Evolutionary conservation across 2,888 invertebrate genomes (phyloP), one percentile per base, ranked within the genome.

Genomic region (Polymixis lichenea): DNA sequence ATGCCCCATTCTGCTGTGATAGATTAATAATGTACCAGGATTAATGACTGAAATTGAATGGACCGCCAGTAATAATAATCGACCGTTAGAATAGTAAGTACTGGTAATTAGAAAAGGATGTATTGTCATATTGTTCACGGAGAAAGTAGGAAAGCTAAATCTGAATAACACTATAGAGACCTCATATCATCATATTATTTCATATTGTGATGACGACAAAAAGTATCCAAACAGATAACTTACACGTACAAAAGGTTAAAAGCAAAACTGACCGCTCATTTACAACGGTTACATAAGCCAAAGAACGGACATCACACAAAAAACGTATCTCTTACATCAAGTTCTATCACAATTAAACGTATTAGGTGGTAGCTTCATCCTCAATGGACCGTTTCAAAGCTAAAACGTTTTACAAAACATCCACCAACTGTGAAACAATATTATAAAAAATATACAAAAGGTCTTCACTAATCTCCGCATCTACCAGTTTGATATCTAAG

Each of bases 401-500:
- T 93, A 93, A 94, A 95, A 91, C 93, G 93, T 92, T 93, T 92
- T 91, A 93, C 89, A 94, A 92, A 94, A 93, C 93, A 90, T 82
- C 87, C 87, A 90, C 88, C 89, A 88, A 89, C 88, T 85, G 81
- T 81, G 77, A 93, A 92, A 92, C 92, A 94, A 93, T 91, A 88
- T 86, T 74, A 89, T 83, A 94, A 92, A 94, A 93, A 93, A 90
- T 78, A 71, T 67, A 95, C 93, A 95, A 95, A 93, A 91, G 92
- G 83, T 84, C 90, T 89, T 85, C 89, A 90, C 83, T 92, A 92
- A 95, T 95, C 95, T 94, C 90, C 83, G 91, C 91, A 94, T 93
- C 92, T 92, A 91, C 91, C 90, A 92, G 91, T 94, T 92, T 94
- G 94, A 94, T 95, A 94, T 93, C 91, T 95, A 95, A 95, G 94